Conservation (phyloP, 2,113 vertebrate species). For the Acrocephalus arundinaceus region DNA sequence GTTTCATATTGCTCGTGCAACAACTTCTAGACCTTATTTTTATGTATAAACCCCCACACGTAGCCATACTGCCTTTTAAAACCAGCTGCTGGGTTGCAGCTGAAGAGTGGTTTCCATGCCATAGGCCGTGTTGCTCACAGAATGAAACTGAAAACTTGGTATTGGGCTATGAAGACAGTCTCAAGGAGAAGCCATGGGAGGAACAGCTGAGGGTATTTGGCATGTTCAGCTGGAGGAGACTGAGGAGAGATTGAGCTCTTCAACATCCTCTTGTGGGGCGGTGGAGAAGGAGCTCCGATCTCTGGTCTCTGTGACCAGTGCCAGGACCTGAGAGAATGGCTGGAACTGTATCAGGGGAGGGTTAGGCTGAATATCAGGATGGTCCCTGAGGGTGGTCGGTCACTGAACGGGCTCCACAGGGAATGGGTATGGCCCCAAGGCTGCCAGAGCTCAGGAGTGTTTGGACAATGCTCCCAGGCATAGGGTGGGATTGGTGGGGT, state of each 20-base stretch:
- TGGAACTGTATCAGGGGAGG: background rate
- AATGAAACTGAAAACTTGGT: background rate
- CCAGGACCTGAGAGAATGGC: background rate
- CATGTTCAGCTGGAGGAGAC: background rate
- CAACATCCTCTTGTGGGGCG: background rate
- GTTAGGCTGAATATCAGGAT: background rate
- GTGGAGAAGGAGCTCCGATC: background rate
- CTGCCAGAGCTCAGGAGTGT: background rate
- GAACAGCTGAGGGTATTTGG: background rate
- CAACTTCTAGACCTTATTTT: background rate
- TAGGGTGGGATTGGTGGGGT: background rate
- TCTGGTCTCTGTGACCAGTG: background rate
- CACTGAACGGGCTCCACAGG: background rate
- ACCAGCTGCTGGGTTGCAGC: background rate
- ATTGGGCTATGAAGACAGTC: rapidly evolving
- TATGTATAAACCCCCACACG: background rate
- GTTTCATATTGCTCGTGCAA: background rate
- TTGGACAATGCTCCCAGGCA: background rate
- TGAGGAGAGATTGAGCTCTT: background rate
- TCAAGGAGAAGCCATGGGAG: background rate
- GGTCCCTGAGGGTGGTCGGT: background rate
- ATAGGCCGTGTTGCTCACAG: too few species aligned
- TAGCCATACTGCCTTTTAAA: background rate
- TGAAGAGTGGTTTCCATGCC: background rate
- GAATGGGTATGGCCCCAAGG: background rate